Percentiles rank a stretch among this genome's conserved stretches.
Evolutionary conservation across 2,113 vertebrate species (phyloP).

Genomic region (Oreotrochilus melanogaster): DNA sequence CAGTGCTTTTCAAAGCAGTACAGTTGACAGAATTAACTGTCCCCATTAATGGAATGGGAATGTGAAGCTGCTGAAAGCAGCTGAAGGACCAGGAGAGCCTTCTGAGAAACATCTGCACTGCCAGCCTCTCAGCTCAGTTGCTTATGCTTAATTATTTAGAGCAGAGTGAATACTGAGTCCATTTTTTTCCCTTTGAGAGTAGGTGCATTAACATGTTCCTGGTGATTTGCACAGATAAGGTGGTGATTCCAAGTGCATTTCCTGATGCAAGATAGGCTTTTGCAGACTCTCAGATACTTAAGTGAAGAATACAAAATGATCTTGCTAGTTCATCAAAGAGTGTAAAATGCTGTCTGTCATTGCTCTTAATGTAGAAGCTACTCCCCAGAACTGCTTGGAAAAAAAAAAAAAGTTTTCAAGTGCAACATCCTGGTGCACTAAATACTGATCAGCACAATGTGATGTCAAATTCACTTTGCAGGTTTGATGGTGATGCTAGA

Average conservation of each 20-base stretch:
- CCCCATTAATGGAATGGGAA: conserved; percentile 11
- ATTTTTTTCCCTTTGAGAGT: neutral
- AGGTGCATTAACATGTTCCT: neutral
- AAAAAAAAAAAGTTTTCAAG: neutral
- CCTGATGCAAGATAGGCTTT: neutral
- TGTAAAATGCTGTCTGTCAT: conserved; percentile 30
- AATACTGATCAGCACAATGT: neutral
- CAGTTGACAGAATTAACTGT: conserved; percentile 18
- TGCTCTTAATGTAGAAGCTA: neutral
- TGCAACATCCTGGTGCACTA: neutral
- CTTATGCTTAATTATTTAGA: conserved; percentile 19
- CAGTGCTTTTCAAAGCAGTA: neutral
- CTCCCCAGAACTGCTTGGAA: neutral
- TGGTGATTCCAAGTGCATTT: neutral
- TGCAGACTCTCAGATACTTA: neutral
- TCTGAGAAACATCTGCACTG: conserved; percentile 26
- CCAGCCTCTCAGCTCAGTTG: neutral
- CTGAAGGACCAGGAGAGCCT: neutral
- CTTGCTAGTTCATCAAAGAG: conserved; percentile 13
- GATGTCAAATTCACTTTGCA: neutral
- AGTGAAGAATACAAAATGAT: neutral
- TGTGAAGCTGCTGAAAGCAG: conserved; percentile 54
- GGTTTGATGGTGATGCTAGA: neutral
- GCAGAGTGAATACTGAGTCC: neutral
- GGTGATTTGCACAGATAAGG: neutral